A percentile compares a stretch with the other conserved stretches of the same genome.
Evolutionary conservation across 2,113 vertebrate species (phyloP).

Genomic region (Bostrychus sinensis): DNA sequence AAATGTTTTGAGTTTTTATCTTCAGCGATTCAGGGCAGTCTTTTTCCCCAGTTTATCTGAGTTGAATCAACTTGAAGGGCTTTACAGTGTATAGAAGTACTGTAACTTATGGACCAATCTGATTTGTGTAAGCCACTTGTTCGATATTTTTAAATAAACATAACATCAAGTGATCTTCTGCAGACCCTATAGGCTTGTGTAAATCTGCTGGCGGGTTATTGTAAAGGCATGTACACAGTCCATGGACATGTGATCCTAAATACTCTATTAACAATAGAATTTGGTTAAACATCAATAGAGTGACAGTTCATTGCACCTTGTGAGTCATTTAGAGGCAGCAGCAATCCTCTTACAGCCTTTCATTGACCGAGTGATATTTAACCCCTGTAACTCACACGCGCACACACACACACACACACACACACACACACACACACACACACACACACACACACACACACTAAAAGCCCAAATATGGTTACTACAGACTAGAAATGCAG

Average conservation of each 20-base stretch:
- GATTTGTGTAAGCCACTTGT: slow-evolving; percentile 4
- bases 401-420: neutral
- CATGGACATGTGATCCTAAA: slow-evolving; percentile 57
- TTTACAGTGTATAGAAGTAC: no score
- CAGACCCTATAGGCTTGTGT: slow-evolving; percentile 2
- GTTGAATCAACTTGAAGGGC: no score
- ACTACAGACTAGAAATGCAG: neutral
- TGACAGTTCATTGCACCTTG: slow-evolving; percentile 54
- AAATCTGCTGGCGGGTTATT: slow-evolving; percentile 6
- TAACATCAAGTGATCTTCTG: neutral
- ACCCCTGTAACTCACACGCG: neutral
- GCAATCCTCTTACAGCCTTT: slow-evolving; percentile 57
- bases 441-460: neutral
- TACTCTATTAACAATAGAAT: slow-evolving; percentile 64
- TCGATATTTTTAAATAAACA: slow-evolving; percentile 25
- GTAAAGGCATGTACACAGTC: slow-evolving; percentile 20
- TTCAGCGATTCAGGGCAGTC: no score
- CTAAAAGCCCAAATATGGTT: slow-evolving; percentile 13
- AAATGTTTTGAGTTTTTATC: no score
- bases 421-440: neutral
- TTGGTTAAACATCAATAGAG: slow-evolving; percentile 68
- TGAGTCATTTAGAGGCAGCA: slow-evolving; percentile 48
- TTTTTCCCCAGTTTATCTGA: no score
- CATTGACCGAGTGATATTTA: slow-evolving; percentile 31
- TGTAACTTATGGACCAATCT: neutral